Conservation (phyloP, 1,140 invertebrate genomes). For the Oreohelix idahoensis region DNA sequence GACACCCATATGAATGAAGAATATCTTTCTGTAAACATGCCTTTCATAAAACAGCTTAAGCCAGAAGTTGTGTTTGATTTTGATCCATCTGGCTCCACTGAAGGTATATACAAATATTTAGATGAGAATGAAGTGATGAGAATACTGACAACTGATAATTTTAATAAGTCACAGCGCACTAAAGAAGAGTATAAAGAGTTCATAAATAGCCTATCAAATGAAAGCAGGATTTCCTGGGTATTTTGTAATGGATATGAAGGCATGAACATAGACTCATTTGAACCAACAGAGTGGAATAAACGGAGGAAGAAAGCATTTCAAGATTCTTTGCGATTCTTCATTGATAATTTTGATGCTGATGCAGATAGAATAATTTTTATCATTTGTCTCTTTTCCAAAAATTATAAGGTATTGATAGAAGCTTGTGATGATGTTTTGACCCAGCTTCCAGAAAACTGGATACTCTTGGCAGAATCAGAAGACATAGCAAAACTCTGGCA, state of each 20-base stretch:
- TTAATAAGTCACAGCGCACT: constrained; percentile 42
- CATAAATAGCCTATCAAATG: constrained; percentile 25
- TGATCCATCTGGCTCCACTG: constrained; percentile 40
- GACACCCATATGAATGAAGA: constrained; percentile 25
- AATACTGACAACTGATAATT: constrained; percentile 47
- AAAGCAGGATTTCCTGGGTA: constrained; percentile 39
- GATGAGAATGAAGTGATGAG: constrained; percentile 25
- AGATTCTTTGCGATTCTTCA: constrained; percentile 46
- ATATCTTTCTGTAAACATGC: constrained; percentile 33
- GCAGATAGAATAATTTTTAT: constrained; percentile 46
- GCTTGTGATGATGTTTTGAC: constrained; percentile 45
- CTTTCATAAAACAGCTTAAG: constrained; percentile 38
- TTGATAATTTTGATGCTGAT: constrained; percentile 43
- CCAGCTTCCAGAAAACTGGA: constrained; percentile 50
- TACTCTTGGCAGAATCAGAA: constrained; percentile 46
- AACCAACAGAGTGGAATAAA: constrained; percentile 46
- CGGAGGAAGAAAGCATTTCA: constrained; percentile 45
- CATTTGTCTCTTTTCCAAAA: constrained; percentile 50
- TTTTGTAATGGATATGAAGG: constrained; percentile 48
- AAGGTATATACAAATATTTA: constrained; percentile 39
- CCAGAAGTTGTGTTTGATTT: constrained; percentile 46
- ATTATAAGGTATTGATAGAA: constrained; percentile 50
- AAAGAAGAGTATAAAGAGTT: constrained; percentile 30
- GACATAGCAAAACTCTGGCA: constrained; percentile 44
- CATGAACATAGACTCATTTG: constrained; percentile 25